Evolutionary conservation across 2,888 invertebrate genomes (phyloP).

Genomic region (Thelaira solivaga): DNA sequence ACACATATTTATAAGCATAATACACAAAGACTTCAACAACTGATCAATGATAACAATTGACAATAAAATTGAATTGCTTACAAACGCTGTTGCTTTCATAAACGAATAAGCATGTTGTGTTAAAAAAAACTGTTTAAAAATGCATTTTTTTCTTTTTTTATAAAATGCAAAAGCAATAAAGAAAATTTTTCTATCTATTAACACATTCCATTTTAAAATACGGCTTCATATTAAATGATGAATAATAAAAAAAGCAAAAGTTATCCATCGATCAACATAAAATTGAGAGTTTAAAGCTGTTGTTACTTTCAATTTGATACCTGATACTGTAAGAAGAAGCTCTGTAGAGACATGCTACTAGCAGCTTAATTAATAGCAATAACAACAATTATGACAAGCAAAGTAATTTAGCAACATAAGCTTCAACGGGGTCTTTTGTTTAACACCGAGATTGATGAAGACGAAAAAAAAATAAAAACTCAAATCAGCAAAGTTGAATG

Average conservation of each 20-base stretch:
- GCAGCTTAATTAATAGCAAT: neutral
- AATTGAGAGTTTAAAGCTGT: neutral
- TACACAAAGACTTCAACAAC: too few relatives aligned
- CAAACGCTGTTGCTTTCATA: too few relatives aligned
- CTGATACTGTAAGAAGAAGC: neutral
- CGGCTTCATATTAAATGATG: slow-evolving; percentile 8
- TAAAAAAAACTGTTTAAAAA: too few relatives aligned
- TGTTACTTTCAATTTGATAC: neutral
- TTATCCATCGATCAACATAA: slow-evolving; percentile 33
- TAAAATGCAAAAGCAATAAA: too few relatives aligned
- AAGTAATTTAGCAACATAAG: neutral
- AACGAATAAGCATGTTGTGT: too few relatives aligned
- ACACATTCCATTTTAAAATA: slow-evolving; percentile 19
- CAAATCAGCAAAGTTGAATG: slow-evolving; percentile 11
- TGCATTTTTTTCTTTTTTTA: too few relatives aligned
- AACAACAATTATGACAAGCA: neutral
- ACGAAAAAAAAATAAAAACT: neutral
- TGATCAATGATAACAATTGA: slow-evolving; percentile 15
- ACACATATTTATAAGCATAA: slow-evolving; percentile 12
- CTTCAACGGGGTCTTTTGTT: slow-evolving; percentile 7
- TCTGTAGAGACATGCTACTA: neutral
- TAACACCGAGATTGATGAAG: neutral
- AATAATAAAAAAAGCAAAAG: slow-evolving; percentile 4
- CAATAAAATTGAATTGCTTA: slow-evolving; percentile 17
- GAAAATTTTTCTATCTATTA: too few relatives aligned